Percentiles rank a stretch among this genome's conserved stretches.
phyloP scores from a whole-genome alignment of 2,113 vertebrate genomes.

The Oreamnos americanus region DNA sequence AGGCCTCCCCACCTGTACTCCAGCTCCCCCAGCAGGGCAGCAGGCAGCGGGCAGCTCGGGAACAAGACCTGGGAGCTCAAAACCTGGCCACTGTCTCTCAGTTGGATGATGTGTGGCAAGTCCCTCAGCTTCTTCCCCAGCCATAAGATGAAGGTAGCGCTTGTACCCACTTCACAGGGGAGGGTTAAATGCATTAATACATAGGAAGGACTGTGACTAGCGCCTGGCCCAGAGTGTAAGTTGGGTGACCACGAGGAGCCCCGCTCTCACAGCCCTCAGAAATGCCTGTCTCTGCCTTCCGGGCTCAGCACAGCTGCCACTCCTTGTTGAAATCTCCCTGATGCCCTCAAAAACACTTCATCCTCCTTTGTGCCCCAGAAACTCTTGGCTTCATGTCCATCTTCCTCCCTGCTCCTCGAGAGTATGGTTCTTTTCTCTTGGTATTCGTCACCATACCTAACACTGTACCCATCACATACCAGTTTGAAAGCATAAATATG shows the following conservation, averaged over 20 bases:
- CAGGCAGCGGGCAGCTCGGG: not conserved
- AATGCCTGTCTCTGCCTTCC: not conserved
- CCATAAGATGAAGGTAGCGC: not conserved
- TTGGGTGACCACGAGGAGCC: not conserved
- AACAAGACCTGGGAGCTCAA: not conserved
- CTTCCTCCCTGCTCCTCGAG: not conserved
- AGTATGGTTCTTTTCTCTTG: not conserved
- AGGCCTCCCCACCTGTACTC: no score
- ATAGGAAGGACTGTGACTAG: not conserved
- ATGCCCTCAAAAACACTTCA: not conserved
- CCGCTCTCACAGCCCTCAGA: fast-evolving
- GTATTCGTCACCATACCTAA: not conserved
- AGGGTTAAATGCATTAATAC: not conserved
- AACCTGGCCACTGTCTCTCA: not conserved
- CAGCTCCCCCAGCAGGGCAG: not conserved
- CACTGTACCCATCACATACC: no score
- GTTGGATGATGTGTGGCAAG: not conserved
- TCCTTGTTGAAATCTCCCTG: not conserved
- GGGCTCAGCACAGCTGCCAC: not conserved
- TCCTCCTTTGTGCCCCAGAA: not conserved
- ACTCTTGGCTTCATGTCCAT: not conserved
- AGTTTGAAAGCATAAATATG: not conserved
- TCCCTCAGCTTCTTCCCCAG: not conserved
- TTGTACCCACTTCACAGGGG: not conserved
- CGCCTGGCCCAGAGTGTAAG: not conserved